These are phyloP conservation scores for Lepidochrysops patricia DNA, from an alignment of 2,888 invertebrate genomes.

Conservation along the genomic window DNA sequence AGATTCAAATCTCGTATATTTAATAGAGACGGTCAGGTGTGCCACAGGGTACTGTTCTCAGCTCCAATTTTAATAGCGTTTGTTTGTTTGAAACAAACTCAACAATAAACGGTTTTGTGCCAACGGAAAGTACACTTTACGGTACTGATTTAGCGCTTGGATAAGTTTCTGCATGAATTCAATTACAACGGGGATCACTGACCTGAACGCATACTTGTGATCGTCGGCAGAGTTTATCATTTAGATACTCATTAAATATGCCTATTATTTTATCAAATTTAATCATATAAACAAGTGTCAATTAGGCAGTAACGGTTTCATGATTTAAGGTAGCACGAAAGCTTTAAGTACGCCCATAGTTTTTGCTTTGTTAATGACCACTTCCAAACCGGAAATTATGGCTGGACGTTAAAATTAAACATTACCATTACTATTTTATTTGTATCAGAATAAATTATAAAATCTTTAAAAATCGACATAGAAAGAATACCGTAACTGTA, in stretches of 20 bases:
- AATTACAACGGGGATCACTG: conserved; percentile 42
- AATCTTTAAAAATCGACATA: neutral
- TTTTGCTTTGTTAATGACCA: neutral
- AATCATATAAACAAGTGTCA: conserved; percentile 2
- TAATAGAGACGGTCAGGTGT: conserved; percentile 27
- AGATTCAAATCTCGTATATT: conserved; percentile 32
- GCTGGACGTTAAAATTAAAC: neutral
- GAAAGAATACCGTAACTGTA: neutral
- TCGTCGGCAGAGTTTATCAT: conserved; percentile 26
- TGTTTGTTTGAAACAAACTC: conserved; percentile 35
- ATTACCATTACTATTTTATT: neutral
- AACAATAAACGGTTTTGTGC: conserved; percentile 37
- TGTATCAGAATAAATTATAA: neutral
- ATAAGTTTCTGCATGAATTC: conserved; percentile 57
- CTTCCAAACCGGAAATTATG: neutral
- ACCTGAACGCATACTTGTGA: conserved; percentile 35
- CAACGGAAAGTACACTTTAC: conserved; percentile 39
- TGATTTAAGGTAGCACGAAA: neutral
- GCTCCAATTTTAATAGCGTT: conserved; percentile 27
- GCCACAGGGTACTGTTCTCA: conserved; percentile 29
- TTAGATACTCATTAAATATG: conserved; percentile 22
- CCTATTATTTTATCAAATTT: conserved; percentile 14
- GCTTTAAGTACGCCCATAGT: neutral
- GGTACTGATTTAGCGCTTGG: conserved; percentile 55
- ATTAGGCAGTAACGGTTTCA: neutral